These are phyloP conservation scores for Physeter macrocephalus DNA, from an alignment of 2,113 vertebrate species.

Conservation along the genomic window DNA sequence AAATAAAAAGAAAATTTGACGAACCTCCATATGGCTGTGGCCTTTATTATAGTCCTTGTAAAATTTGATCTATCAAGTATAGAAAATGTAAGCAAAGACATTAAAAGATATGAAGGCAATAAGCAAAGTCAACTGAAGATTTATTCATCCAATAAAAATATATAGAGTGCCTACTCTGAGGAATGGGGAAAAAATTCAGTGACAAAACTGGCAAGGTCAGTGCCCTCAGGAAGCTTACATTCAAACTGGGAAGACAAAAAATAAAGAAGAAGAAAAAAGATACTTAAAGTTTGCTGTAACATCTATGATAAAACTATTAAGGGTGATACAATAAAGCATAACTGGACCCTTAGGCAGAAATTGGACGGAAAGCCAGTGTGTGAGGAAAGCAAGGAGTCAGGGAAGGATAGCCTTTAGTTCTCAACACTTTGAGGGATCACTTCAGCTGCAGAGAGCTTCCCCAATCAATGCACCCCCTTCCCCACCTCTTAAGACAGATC, in stretches of 20 bases:
- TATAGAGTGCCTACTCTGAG: neutral
- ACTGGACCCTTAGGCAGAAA: neutral
- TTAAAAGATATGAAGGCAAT: neutral
- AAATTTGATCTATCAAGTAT: neutral
- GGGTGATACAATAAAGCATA: neutral
- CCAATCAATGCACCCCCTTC: neutral
- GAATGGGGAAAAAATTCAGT: neutral
- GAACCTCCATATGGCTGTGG: neutral
- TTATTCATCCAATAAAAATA: neutral
- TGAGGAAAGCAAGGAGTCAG: neutral
- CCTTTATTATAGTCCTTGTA: neutral
- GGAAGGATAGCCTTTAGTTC: neutral
- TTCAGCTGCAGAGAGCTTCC: neutral
- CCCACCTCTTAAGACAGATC: neutral
- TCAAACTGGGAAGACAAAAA: neutral
- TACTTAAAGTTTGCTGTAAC: neutral
- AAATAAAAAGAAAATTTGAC: neutral
- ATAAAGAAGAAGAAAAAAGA: neutral
- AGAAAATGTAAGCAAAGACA: neutral
- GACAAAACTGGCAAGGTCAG: neutral
- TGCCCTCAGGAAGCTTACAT: neutral
- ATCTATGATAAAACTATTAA: neutral
- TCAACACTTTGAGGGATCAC: neutral
- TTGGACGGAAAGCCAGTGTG: neutral
- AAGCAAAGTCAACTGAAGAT: neutral